Percentiles rank a stretch among this genome's conserved stretches.
These are phyloP conservation scores for Holcopasites calliopsidis DNA, from an alignment of 1,140 invertebrate species.

Conservation along the genomic window DNA sequence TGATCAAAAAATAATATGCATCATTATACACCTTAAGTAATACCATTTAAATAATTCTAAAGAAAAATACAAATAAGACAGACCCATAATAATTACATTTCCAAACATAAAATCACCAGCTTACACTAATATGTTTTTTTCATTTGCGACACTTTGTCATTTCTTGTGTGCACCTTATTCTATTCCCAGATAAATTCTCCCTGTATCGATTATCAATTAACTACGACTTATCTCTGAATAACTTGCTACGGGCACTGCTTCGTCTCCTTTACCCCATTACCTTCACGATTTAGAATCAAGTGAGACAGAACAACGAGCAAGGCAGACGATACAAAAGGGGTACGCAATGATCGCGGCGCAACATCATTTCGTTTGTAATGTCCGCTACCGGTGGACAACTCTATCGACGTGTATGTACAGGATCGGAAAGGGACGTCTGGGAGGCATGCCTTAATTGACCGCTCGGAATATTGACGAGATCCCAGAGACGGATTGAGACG, in stretches of 20 bases:
- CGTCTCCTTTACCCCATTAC: neutral
- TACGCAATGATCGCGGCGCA: constrained; percentile 21
- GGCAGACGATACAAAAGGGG: constrained; percentile 5
- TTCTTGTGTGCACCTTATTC: too few relatives aligned
- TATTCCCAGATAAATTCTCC: neutral
- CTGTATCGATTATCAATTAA: constrained; percentile 38
- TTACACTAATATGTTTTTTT: too few relatives aligned
- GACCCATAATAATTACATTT: too few relatives aligned
- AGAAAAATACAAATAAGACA: too few relatives aligned
- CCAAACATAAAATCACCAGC: too few relatives aligned
- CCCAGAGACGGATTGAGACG: constrained; percentile 70
- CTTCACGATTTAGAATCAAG: neutral
- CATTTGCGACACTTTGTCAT: neutral
- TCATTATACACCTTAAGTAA: too few relatives aligned
- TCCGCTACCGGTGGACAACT: constrained; percentile 35
- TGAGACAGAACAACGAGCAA: neutral
- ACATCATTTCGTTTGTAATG: constrained; percentile 22
- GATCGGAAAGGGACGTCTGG: constrained; percentile 63
- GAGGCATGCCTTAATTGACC: constrained; percentile 70
- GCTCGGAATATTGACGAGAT: constrained; percentile 68
- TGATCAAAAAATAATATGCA: too few relatives aligned
- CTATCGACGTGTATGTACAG: constrained; percentile 36
- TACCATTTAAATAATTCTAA: too few relatives aligned
- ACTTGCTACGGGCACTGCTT: neutral
- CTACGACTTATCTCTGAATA: constrained; percentile 36